Evolutionary conservation across 1,140 invertebrate species (phyloP).

Genomic region (Polypedilum pembai): DNA sequence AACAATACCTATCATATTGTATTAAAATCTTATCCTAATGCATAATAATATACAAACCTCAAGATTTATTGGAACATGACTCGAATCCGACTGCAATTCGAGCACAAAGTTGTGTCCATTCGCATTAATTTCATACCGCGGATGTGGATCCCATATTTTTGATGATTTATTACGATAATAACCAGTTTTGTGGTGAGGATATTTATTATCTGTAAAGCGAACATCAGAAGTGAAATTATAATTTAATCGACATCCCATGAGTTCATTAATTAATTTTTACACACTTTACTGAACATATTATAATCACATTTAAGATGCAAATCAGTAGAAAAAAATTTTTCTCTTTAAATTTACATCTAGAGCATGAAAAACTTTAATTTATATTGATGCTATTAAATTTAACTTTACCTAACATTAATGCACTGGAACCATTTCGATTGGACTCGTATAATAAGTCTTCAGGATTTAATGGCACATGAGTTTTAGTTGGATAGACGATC

Average conservation of each 20-base stretch:
- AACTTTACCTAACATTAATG: conserved; percentile 20
- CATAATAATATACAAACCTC: conserved; percentile 41
- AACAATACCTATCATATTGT: too few species aligned
- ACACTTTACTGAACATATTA: not conserved
- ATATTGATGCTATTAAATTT: too few species aligned
- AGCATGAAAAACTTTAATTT: too few species aligned
- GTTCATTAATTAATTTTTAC: not conserved
- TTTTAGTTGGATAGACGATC: conserved; percentile 14
- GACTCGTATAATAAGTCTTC: conserved; percentile 42
- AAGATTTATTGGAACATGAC: conserved; percentile 50
- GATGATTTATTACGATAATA: conserved; percentile 55
- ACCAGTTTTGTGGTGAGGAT: conserved; percentile 43
- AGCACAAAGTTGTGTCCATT: conserved; percentile 53
- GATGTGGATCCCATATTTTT: conserved; percentile 64
- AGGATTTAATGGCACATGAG: conserved; percentile 35
- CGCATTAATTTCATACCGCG: conserved; percentile 57
- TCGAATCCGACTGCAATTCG: conserved; percentile 49
- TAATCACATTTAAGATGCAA: not conserved
- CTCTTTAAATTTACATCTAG: too few species aligned
- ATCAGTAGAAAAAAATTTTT: too few species aligned
- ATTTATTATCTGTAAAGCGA: conserved; percentile 13
- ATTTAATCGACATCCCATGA: not conserved
- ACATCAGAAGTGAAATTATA: not conserved
- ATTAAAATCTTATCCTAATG: too few species aligned
- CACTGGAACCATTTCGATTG: conserved; percentile 34